Conservation (phyloP, 2,113 vertebrate genomes). For the Heptranchias perlo region DNA sequence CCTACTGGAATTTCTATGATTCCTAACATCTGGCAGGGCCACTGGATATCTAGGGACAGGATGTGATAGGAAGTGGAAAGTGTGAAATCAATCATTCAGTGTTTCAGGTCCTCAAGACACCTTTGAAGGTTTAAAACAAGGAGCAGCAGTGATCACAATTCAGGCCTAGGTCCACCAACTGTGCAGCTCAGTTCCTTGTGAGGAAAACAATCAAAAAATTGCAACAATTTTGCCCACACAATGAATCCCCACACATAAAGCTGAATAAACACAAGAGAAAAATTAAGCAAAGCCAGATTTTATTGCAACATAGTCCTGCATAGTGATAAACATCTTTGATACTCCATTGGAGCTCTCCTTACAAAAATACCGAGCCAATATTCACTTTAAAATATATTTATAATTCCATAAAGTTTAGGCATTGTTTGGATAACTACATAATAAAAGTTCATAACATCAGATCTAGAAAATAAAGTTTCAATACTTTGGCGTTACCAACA, state of each 20-base stretch:
- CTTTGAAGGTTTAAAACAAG: neutral
- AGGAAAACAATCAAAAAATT: neutral
- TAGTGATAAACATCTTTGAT: slow-evolving; percentile 34
- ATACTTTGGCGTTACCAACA: slow-evolving; percentile 36
- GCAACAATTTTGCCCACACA: neutral
- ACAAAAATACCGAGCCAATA: slow-evolving; percentile 38
- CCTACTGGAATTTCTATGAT: neutral
- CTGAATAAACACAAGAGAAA: slow-evolving; percentile 24
- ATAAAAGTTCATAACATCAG: slow-evolving; percentile 37
- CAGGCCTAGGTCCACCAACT: neutral
- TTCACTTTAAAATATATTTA: slow-evolving; percentile 38
- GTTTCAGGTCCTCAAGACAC: neutral
- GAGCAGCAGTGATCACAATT: neutral
- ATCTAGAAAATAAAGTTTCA: slow-evolving; percentile 33
- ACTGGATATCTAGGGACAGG: neutral
- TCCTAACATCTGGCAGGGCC: neutral
- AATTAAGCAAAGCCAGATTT: slow-evolving; percentile 36
- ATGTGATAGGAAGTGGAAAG: neutral
- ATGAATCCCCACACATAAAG: neutral
- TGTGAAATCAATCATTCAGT: neutral
- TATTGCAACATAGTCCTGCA: slow-evolving; percentile 37
- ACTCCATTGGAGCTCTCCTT: slow-evolving; percentile 37
- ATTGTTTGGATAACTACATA: slow-evolving; percentile 35
- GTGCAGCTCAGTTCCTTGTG: neutral
- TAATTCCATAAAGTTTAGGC: slow-evolving; percentile 39